phyloP scores from a whole-genome alignment of 2,113 vertebrate genomes.

The Hyperoodon ampullatus region DNA sequence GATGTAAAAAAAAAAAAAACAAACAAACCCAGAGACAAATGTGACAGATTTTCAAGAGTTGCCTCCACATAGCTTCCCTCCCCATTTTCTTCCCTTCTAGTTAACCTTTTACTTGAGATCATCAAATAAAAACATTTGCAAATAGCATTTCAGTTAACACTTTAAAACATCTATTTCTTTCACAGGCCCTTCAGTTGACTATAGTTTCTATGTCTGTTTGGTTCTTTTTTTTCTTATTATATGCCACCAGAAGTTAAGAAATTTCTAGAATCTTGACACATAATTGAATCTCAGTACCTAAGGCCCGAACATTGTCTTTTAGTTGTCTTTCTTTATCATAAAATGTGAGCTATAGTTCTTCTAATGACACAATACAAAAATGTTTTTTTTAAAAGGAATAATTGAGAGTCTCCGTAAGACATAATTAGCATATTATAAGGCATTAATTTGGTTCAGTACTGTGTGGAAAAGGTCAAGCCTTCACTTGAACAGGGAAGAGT shows the following conservation, averaged over 20 bases:
- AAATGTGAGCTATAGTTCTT: neutral
- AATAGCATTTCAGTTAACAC: neutral
- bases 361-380: neutral
- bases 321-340: neutral
- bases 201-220: neutral
- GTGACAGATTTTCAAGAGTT: neutral
- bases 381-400: neutral
- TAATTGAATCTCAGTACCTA: neutral
- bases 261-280: neutral
- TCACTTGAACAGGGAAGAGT: neutral
- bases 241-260: neutral
- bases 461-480: neutral
- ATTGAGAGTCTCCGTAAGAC: neutral
- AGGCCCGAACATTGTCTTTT: neutral
- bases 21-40: neutral
- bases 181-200: neutral
- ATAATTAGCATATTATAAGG: neutral
- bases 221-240: neutral
- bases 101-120: neutral
- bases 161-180: neutral
- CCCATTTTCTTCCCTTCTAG: neutral
- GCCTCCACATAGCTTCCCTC: neutral
- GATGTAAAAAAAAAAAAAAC: neutral
- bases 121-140: neutral
- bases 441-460: neutral